Percentiles rank a stretch among this genome's conserved stretches.
phyloP scores from a whole-genome alignment of 2,113 vertebrate genomes.

The Phocoena phocoena region DNA sequence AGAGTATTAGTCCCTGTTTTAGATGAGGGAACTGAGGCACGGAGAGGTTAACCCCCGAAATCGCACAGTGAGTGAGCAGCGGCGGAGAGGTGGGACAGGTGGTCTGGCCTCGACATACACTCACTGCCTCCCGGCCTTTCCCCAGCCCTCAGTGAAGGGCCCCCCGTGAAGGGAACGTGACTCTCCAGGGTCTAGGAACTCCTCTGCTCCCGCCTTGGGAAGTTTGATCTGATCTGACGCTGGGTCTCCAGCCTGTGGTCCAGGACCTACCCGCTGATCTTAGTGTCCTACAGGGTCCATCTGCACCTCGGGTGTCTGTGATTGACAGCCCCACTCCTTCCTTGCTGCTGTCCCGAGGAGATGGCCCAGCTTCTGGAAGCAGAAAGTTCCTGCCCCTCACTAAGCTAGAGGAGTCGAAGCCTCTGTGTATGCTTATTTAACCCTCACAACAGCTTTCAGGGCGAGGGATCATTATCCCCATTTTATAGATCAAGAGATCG shows the following conservation, averaged over 20 bases:
- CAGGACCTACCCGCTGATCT: not conserved
- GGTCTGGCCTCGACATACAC: fast-evolving
- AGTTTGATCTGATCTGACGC: not conserved
- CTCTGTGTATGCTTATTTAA: not conserved
- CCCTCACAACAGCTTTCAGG: not conserved
- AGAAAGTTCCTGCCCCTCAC: not conserved
- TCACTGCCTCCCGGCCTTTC: not conserved
- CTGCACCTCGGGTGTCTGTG: not conserved
- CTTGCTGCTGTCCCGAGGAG: not conserved
- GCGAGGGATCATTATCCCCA: not conserved
- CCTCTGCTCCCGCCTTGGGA: fast-evolving
- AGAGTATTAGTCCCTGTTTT: not conserved
- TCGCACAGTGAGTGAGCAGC: not conserved
- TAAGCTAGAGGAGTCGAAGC: not conserved
- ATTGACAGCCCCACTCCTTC: too few relatives aligned
- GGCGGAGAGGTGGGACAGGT: not conserved
- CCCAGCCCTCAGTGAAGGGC: not conserved
- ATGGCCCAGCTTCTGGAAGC: not conserved
- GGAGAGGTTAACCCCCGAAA: not conserved
- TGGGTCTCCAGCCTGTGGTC: not conserved
- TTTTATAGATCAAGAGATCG: not conserved
- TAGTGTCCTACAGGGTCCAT: not conserved
- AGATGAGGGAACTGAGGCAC: not conserved
- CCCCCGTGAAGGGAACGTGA: fast-evolving
- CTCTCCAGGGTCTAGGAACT: not conserved